Base-by-base conservation (phyloP, 2,797 vertebrate genomes). In the Pseudocheirus occidentalis region DNA sequence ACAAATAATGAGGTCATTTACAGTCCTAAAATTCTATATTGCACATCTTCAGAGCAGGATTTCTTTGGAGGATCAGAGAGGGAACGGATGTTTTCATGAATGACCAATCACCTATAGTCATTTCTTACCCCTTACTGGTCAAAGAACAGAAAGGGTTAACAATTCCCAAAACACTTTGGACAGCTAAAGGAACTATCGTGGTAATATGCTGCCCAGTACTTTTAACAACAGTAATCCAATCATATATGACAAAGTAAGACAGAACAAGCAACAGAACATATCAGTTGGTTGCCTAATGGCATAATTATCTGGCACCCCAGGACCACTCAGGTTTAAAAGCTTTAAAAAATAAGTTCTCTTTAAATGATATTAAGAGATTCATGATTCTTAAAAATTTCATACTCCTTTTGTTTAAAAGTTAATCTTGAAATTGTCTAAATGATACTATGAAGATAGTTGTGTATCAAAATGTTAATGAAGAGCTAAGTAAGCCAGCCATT, bases 361-460 rank as follows among this genome's bases (percentile, higher is more conserved):
- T 9, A 96, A 94, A 95, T 40, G 53, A 34, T 90, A 87, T 97
- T 92, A 92, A 95, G 92, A 94, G 93, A 94, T 58, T 4, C 53
- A 62, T 55, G 91, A 92, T 31, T 59, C n/a, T 62, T 27, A 58
- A 46, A 87, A 87, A 59, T 90, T 57, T 90, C 93, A 13, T 11
- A 73, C 11, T 40, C 93, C 27, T 6, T 58, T 59, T 59, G 46
- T 92, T 55, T 55, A 29, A 96, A 93, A 90, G 55, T 6, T 31
- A 90, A 66, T 90, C 91, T 95, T 66, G 94, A 57, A 95, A 90
- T 6, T 46, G 52, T 59, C 91, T 18, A 0, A 40, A 53, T 13
- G 29, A 12, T 89, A 92, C 90, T 55, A 89, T 12, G 94, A 97
- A 90, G 57, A 55, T 18, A 73, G 52, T 5, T 59, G 6, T 40